Conservation (phyloP, 2,797 vertebrate genomes). For the Percopsis omiscomaycus region DNA sequence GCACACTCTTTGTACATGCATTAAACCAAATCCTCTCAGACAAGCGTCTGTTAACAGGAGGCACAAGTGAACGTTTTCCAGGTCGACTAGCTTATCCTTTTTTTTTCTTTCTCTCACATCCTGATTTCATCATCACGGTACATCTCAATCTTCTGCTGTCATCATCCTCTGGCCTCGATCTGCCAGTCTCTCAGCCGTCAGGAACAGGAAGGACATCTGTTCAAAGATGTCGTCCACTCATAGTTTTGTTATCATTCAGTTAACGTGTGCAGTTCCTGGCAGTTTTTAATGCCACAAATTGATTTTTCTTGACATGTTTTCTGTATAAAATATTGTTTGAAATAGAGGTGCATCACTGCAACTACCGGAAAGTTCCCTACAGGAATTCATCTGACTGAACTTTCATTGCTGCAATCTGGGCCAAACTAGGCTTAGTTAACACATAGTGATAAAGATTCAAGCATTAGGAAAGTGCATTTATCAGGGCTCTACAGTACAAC, state of each 20-base stretch:
- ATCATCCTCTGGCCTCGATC: constrained; percentile 67
- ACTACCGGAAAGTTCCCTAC: too few species aligned
- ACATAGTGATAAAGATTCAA: too few species aligned
- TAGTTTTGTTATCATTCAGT: constrained; percentile 21
- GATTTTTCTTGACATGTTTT: constrained; percentile 18
- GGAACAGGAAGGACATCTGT: constrained; percentile 58
- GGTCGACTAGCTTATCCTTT: constrained; percentile 28
- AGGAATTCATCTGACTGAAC: too few species aligned
- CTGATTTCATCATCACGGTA: constrained; percentile 68
- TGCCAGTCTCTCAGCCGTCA: constrained; percentile 64
- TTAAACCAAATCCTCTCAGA: constrained; percentile 17
- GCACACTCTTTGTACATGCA: too few species aligned
- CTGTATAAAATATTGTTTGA: not conserved
- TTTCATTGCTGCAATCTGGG: too few species aligned
- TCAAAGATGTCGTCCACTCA: constrained; percentile 52
- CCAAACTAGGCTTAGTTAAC: too few species aligned
- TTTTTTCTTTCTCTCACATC: constrained; percentile 58
- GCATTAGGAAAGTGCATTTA: too few species aligned
- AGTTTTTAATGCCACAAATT: not conserved
- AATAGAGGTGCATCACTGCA: too few species aligned
- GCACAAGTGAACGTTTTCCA: constrained; percentile 20
- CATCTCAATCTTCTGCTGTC: constrained; percentile 71
- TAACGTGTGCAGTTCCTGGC: constrained; percentile 17
- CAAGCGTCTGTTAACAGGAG: constrained; percentile 36
- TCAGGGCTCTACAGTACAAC: too few species aligned